Conservation (phyloP, 2,888 invertebrate genomes). For the Piscicola geometra region DNA sequence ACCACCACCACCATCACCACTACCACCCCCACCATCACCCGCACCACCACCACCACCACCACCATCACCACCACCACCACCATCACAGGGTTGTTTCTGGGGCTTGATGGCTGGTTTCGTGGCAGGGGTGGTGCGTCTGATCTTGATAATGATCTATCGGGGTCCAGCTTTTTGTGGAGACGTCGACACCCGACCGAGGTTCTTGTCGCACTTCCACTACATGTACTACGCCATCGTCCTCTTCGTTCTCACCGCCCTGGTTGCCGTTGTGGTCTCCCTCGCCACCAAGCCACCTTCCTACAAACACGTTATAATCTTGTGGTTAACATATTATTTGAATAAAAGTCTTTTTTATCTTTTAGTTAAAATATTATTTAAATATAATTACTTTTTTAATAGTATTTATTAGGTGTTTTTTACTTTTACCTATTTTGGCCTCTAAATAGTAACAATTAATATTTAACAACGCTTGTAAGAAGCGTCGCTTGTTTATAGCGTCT, state of each 20-base stretch:
- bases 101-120: conserved; percentile 57
- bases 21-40: neutral
- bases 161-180: conserved; percentile 51
- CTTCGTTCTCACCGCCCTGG: conserved; percentile 38
- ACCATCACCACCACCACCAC: neutral
- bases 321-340: too few relatives aligned
- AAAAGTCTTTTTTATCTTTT: too few relatives aligned
- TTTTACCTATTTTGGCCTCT: neutral
- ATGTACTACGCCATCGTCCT: conserved; percentile 43
- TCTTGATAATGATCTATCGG: conserved; percentile 54
- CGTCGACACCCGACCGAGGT: conserved; percentile 51
- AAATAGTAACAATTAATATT: too few relatives aligned
- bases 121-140: conserved; percentile 56
- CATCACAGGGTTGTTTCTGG: conserved; percentile 58
- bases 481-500: too few relatives aligned
- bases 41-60: neutral
- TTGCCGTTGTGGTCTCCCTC: conserved; percentile 38
- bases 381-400: neutral
- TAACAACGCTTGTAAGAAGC: too few relatives aligned
- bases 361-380: neutral
- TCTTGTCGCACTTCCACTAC: conserved; percentile 42
- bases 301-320: conserved; percentile 25
- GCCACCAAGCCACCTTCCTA: conserved; percentile 38
- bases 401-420: neutral
- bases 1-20: neutral